phyloP scores from a whole-genome alignment of 1,140 invertebrate species.

The Cardiocondyla obscurior region DNA sequence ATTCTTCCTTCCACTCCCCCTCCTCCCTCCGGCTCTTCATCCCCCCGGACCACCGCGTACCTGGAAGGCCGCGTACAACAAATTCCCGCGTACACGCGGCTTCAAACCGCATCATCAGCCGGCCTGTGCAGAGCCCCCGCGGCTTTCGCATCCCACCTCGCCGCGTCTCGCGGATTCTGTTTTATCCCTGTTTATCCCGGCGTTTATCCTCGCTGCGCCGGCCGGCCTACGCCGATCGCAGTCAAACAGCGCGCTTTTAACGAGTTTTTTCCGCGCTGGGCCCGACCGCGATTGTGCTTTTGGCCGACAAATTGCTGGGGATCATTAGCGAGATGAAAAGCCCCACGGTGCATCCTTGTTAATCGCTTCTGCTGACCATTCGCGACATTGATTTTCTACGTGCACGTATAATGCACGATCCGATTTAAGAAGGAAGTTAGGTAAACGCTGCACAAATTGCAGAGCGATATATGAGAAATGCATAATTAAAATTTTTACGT shows the following conservation, averaged over 20 bases:
- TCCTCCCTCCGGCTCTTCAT: constrained; percentile 14
- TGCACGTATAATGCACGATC: not conserved
- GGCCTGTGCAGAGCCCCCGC: constrained; percentile 13
- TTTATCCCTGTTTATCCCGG: constrained; percentile 48
- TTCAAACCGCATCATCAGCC: constrained; percentile 58
- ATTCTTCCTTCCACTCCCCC: constrained; percentile 44
- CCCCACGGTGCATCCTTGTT: constrained; percentile 15
- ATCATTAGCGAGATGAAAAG: constrained; percentile 74
- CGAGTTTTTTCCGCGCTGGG: constrained; percentile 73
- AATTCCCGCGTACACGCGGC: constrained; percentile 60
- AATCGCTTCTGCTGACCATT: constrained; percentile 23
- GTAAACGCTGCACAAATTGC: not conserved
- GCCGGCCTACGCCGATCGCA: constrained; percentile 38
- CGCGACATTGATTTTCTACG: constrained; percentile 23
- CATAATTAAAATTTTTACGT: too few relatives aligned
- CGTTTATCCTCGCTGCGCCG: constrained; percentile 38
- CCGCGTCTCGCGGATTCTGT: constrained; percentile 24
- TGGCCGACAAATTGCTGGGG: constrained; percentile 73
- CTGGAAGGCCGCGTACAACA: constrained; percentile 60
- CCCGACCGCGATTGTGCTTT: constrained; percentile 76
- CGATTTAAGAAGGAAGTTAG: not conserved
- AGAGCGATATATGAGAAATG: not conserved
- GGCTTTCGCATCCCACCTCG: not conserved
- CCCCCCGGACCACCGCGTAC: constrained; percentile 5
- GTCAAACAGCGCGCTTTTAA: constrained; percentile 72